These are phyloP conservation scores for Ceyx margarethae DNA, from an alignment of 2,113 vertebrate species.

Conservation along the genomic window DNA sequence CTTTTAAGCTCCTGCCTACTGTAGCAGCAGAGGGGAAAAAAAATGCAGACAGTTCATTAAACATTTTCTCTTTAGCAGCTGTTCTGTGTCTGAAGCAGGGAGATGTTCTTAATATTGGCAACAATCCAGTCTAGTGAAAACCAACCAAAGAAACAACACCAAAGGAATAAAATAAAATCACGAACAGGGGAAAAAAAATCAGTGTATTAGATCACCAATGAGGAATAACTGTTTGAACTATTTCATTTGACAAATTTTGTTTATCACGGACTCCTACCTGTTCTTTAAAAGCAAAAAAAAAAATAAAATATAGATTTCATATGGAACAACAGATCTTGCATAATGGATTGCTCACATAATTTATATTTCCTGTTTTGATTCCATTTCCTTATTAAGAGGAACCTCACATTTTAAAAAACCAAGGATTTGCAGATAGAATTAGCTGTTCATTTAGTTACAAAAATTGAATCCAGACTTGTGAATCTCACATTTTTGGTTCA, in stretches of 20 bases:
- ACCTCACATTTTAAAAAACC: not conserved
- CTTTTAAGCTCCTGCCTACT: not conserved
- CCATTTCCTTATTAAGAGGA: not conserved
- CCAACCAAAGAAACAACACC: not conserved
- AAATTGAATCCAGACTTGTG: not conserved
- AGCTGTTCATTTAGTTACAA: not conserved
- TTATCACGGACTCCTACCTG: not conserved
- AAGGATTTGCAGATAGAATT: not conserved
- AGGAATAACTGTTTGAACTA: not conserved
- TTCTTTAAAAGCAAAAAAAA: not conserved
- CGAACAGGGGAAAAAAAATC: not conserved
- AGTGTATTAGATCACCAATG: not conserved
- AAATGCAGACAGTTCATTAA: not conserved
- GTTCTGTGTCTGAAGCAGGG: not conserved
- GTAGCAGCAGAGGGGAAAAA: not conserved
- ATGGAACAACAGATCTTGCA: not conserved
- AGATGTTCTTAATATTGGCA: not conserved
- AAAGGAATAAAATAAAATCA: not conserved
- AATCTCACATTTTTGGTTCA: not conserved
- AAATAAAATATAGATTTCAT: not conserved
- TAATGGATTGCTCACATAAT: not conserved
- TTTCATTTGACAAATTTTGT: not conserved
- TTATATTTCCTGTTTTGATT: not conserved
- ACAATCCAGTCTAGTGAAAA: not conserved
- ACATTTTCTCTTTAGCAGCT: not conserved